Evolutionary conservation across 2,888 invertebrate genomes (phyloP).

Genomic region (Thera britannica): DNA sequence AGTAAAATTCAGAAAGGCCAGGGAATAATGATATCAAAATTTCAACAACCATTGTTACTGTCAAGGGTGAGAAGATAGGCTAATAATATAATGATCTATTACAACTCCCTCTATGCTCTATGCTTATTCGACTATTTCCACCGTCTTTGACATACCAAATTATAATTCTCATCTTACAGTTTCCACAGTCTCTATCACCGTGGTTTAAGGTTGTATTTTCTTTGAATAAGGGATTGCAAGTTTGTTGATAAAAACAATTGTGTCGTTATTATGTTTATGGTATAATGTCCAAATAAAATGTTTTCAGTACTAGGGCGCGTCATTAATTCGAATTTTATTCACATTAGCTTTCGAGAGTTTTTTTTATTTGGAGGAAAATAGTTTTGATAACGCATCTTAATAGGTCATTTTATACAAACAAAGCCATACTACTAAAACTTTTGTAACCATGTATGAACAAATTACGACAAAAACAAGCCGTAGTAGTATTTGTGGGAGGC

Average conservation of each 20-base stretch:
- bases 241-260: conserved; percentile 64
- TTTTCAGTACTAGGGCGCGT: conserved; percentile 66
- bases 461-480: too few species aligned
- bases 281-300: conserved; percentile 79
- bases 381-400: conserved; percentile 61
- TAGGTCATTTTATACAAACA: conserved; percentile 52
- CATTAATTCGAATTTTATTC: conserved; percentile 77
- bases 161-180: conserved; percentile 45
- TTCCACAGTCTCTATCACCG: conserved; percentile 33
- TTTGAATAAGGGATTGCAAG: conserved; percentile 26
- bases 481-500: too few species aligned
- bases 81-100: conserved; percentile 84
- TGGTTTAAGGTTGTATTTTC: conserved; percentile 42
- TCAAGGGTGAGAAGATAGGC: conserved; percentile 84
- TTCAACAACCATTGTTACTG: conserved; percentile 81
- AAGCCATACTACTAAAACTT: conserved; percentile 1
- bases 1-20: conserved; percentile 68
- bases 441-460: too few species aligned
- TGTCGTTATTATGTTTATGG: conserved; percentile 74
- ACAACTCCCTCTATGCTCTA: conserved; percentile 58
- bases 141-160: conserved; percentile 56
- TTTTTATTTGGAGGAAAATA: conserved; percentile 60
- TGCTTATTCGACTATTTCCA: conserved; percentile 69
- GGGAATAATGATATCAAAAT: conserved; percentile 80
- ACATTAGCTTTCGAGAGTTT: conserved; percentile 68